phyloP scores from a whole-genome alignment of 2,113 vertebrate genomes.

The Odobenus rosmarus region DNA sequence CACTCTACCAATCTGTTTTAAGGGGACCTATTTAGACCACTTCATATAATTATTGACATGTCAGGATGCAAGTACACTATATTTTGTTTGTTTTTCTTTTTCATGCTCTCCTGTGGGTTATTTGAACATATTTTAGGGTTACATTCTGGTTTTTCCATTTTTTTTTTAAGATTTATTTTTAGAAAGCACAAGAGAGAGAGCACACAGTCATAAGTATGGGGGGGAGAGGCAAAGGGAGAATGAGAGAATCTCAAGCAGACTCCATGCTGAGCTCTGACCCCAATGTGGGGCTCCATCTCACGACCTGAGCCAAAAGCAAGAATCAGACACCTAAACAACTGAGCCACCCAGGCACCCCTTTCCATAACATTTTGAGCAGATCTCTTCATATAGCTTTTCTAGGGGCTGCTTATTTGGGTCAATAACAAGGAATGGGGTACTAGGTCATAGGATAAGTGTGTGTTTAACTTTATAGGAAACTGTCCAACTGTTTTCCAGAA shows the following conservation, averaged over 20 bases:
- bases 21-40: neutral
- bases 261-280: neutral
- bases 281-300: neutral
- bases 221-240: neutral
- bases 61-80: neutral
- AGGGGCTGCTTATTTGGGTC: neutral
- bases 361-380: neutral
- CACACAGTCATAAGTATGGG: neutral
- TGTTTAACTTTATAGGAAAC: neutral
- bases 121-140: neutral
- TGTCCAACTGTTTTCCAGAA: neutral
- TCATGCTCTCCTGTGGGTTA: neutral
- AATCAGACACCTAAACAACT: neutral
- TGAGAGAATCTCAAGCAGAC: neutral
- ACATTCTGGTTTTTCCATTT: neutral
- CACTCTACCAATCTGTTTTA: neutral
- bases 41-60: neutral
- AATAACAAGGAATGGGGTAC: neutral
- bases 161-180: neutral
- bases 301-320: neutral
- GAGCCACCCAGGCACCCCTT: neutral
- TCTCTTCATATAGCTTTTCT: neutral
- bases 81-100: neutral
- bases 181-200: neutral
- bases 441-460: neutral